phyloP scores from a whole-genome alignment of 2,888 invertebrate genomes.

The Nasonovia ribisnigri region DNA sequence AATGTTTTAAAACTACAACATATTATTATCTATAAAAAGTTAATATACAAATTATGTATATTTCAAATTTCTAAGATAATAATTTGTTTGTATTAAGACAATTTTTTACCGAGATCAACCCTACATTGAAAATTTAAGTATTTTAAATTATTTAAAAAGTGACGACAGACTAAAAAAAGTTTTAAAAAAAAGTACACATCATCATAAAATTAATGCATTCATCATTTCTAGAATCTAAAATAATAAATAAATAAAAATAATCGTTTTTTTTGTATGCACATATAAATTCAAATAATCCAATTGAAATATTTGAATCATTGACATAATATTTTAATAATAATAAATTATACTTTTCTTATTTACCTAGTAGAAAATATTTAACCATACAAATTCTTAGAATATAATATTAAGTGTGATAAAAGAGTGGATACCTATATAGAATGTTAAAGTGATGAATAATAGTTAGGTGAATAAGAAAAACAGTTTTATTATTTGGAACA shows the following conservation, averaged over 20 bases:
- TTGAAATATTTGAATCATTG: neutral
- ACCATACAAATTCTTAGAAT: neutral
- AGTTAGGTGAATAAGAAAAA: neutral
- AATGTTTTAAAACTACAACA: no score
- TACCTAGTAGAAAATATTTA: neutral
- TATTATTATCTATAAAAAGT: no score
- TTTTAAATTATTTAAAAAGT: neutral
- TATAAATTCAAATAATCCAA: neutral
- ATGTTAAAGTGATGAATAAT: neutral
- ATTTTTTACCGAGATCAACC: neutral
- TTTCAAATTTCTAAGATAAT: no score
- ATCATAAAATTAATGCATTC: neutral
- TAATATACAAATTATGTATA: no score
- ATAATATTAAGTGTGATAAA: neutral
- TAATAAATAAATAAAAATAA: neutral
- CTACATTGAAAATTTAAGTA: neutral
- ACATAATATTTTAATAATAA: neutral
- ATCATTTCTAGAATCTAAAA: neutral
- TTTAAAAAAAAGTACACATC: neutral
- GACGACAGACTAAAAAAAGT: neutral
- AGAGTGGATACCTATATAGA: neutral
- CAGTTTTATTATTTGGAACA: neutral
- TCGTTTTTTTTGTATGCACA: neutral
- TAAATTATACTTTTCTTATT: neutral
- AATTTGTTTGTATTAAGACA: no score